Percentiles rank a stretch among this genome's conserved stretches.
Evolutionary conservation across 2,888 invertebrate species (phyloP).

Genomic region (Pediacus dermestoides): DNA sequence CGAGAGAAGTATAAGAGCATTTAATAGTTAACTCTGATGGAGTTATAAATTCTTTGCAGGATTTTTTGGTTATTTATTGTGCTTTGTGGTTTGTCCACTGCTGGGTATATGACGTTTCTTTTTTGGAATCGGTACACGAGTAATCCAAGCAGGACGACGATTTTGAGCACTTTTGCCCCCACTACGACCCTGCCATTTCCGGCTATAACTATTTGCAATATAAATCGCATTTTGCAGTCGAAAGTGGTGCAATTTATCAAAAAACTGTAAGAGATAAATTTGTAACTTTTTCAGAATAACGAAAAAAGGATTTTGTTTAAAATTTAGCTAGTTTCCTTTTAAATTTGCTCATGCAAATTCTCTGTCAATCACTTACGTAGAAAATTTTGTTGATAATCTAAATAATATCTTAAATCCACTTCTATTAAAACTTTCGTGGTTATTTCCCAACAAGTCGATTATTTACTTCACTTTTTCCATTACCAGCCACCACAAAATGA

Average conservation of each 20-base stretch:
- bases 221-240: slow-evolving; percentile 31
- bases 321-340: no score
- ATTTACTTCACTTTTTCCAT: no score
- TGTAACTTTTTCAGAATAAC: neutral
- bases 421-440: no score
- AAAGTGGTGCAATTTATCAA: slow-evolving; percentile 32
- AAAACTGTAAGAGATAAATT: slow-evolving; percentile 31
- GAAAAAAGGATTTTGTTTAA: no score
- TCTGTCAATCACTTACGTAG: no score
- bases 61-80: slow-evolving; percentile 39
- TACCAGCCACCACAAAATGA: no score
- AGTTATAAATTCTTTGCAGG: slow-evolving; percentile 25
- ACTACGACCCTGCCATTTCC: slow-evolving; percentile 42
- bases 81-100: slow-evolving; percentile 31
- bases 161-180: slow-evolving; percentile 39
- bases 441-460: no score
- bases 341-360: no score
- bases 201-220: slow-evolving; percentile 45
- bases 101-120: slow-evolving; percentile 43
- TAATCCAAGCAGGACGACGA: slow-evolving; percentile 44
- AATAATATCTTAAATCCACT: no score
- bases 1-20: slow-evolving; percentile 36
- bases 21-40: neutral
- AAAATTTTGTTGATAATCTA: no score
- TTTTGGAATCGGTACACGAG: slow-evolving; percentile 42